Base-by-base conservation (phyloP, 2,113 vertebrate species). In the Perca flavescens region DNA sequence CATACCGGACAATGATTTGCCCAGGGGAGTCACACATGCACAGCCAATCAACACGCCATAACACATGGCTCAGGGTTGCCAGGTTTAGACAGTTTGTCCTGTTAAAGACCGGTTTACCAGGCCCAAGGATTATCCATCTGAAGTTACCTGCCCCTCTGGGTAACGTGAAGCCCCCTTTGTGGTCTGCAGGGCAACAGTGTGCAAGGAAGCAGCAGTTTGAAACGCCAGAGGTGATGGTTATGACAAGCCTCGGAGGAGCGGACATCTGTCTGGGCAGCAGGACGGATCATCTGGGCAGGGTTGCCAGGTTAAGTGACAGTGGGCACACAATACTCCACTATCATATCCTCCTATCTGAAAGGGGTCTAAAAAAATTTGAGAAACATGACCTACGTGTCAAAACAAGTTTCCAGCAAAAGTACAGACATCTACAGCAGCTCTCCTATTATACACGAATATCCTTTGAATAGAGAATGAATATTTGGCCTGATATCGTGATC, bases 91-190 rank as follows among this genome's bases (percentile, higher is more conserved):
- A 79, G 85, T 58, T 82, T 74, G 91, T 78, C 75, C 84, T 88
- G 85, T 89, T 85, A 93, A 90, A 93, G 93, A 95, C 95, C 92
- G 93, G 95, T 96, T 95, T 94, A 92, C 93, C 92, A 89, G 92
- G 93, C 92, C 83, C 40, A 36, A 74, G 92, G 95, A 95, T 96
- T 96, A 95, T 94, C 91, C 93, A 90, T 92, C 93, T 95, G 94
- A 92, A 83, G 91, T 95, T 96, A 95, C 95, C 93, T 65, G 90
- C 79, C 90, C 91, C 91, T 90, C 75, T 87, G 81, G 86, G 95
- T 95, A 95, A 94, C 49, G 79, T 92, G 90, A 95, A 90, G 86
- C 88, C 90, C 82, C 84, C 83, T 93, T 93, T 94, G 92, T 92
- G 90, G 86, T 91, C 85, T 81, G 76, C 54, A 78, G 82, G 91